Base-by-base conservation (phyloP, 2,113 vertebrate species). In the Oophaga pumilio region DNA sequence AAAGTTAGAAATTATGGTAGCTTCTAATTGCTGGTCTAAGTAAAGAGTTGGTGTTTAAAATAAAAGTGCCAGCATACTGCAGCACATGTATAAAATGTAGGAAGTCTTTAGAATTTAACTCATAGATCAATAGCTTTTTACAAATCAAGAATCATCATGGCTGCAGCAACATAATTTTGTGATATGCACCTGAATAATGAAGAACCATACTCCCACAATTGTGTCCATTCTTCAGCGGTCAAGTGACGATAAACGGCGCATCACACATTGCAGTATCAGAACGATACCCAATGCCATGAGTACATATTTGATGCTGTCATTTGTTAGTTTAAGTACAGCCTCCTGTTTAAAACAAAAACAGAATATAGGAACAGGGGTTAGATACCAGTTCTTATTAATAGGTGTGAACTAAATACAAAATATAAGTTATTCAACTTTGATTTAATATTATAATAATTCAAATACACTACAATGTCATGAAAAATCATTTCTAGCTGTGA, bases 221-320 rank as follows among this genome's bases (percentile, higher is more conserved):
- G 43, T 64, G 28, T 43, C 15, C 28, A 60, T 6, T 81, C 15
- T 18, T 82, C 13, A 43, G 43, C 20, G 22, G 95, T 20, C 15
- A 9, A 89, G 73, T 59, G 28, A 89, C 91, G 94, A 91, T 91
- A 94, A 93, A 86, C 91, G 94, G 76, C 91, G 92, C 89, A 95
- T 57, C 89, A 93, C 90, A 15, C 94, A 92, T 33, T 93, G 90
- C 52, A 92, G 94, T 89, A 95, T 60, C 22, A 95, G 56, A 74
- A 94, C 84, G 90, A 94, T 83, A 14, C 62, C 89, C 77, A 92
- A 84, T 85, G 92, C 88, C 6, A 89, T 22, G 79, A 94, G 6
- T 90, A 95, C 81, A 6, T 91, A 94, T 74, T 87, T 90, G 71
- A 93, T 49, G 53, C 93, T 93, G 84, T 92, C 85, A 6, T 95